phyloP scores from a whole-genome alignment of 1,140 invertebrate species.

The Papilio helenus region DNA sequence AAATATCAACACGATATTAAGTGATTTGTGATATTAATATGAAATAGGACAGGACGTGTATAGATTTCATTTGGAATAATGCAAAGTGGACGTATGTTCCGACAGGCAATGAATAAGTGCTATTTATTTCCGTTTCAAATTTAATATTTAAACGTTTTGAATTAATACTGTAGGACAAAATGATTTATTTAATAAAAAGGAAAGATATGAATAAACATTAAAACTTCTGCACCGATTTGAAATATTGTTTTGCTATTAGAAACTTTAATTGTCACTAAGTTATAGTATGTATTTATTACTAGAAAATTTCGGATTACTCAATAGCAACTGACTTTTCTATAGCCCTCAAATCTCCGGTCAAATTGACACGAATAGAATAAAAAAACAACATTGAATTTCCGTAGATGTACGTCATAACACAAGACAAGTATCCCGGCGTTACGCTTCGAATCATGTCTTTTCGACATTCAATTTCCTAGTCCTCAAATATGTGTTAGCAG shows the following conservation, averaged over 20 bases:
- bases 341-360: neutral
- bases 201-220: too few species aligned
- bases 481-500: constrained; percentile 14
- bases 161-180: neutral
- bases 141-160: too few species aligned
- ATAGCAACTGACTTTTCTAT: neutral
- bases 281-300: too few species aligned
- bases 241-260: too few species aligned
- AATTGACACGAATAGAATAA: neutral
- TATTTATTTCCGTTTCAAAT: neutral
- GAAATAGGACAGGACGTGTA: neutral
- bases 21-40: constrained; percentile 37
- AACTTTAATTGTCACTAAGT: too few species aligned
- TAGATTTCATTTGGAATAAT: constrained; percentile 19
- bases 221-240: too few species aligned
- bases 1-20: constrained; percentile 26
- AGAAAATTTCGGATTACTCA: too few species aligned
- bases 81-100: neutral
- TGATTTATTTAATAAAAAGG: neutral
- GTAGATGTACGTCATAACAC: neutral
- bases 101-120: constrained; percentile 12
- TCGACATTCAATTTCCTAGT: constrained; percentile 33
- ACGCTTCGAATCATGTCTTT: constrained; percentile 19
- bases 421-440: neutral
- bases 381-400: neutral